Base-by-base conservation (phyloP, 2,888 invertebrate species). In the Heliconius ismenius region DNA sequence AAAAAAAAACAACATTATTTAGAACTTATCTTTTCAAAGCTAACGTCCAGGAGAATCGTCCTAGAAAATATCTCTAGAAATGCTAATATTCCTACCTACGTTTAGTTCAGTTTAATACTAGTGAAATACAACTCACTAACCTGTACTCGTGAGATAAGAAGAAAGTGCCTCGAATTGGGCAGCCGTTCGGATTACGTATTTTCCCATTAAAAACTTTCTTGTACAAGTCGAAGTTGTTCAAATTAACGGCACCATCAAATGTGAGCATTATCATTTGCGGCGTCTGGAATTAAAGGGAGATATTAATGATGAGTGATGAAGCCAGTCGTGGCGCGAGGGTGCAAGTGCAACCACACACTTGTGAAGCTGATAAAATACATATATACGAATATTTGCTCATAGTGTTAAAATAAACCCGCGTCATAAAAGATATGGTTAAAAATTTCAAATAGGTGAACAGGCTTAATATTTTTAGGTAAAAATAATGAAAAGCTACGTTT, bases 231-330 rank as follows among this genome's bases (percentile, higher is more conserved):
- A 96, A 98, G 92, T 98, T 98, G 89, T 98, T 98, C 86, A 98
- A 95, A 92, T 98, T 98, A 83, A 98, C 96, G 36, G 98, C 98
- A 74, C 98, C 98, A 89, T 98, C 98, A 89, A 98, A 98, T 63
- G 98, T 98, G 84, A 98, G 91, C 86, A 98, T 91, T 84, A 98
- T 97, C 95, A 98, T 98, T 95, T 98, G 98, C 11, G 98, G 98
- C 62, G 97, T 97, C 98, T 98, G 94, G 13, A 94, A 94, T 81
- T 79, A 78, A 83, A 79, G 81, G 82, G 63, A 74, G 39, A 74
- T 67, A 72, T 73, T 73, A 73, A 64, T 73, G 26, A 21, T 62
- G 49, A 49, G 49, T 21, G 49, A 49, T 49, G 49, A 49, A 21
- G 21, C 49, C 49, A 49, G 49, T 7, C 6, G 18, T 49, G 49